phyloP scores from a whole-genome alignment of 2,797 vertebrate genomes.

The Acomys russatus region DNA sequence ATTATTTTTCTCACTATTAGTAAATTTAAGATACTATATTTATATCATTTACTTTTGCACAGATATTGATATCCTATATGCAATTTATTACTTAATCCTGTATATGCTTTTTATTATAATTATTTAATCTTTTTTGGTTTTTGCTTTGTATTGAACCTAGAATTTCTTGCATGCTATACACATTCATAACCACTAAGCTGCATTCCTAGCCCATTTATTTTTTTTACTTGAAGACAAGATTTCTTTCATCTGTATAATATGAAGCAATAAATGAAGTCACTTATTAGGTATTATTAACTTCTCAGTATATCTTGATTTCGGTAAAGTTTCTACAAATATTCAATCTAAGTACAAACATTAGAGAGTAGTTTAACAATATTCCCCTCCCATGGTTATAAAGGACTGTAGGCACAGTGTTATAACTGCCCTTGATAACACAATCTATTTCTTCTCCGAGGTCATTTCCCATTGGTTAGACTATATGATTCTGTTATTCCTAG shows the following conservation, averaged over 20 bases:
- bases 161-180: accelerated
- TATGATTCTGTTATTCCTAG: neutral
- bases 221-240: neutral
- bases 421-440: neutral
- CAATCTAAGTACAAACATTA: constrained; percentile 9
- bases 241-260: neutral
- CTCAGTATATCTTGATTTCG: constrained; percentile 5
- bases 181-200: neutral
- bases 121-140: neutral
- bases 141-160: neutral
- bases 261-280: neutral
- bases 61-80: constrained; percentile 5
- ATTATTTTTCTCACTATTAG: neutral
- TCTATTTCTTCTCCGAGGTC: neutral
- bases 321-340: neutral
- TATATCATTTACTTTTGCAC: neutral
- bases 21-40: neutral
- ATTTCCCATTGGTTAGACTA: neutral
- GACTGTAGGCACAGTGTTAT: neutral
- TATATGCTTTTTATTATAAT: neutral
- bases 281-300: neutral
- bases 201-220: neutral
- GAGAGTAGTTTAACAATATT: neutral
- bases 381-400: neutral
- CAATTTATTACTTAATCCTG: constrained; percentile 25